Conservation (phyloP, 1,140 invertebrate species). For the Philopotamus ludificatus region DNA sequence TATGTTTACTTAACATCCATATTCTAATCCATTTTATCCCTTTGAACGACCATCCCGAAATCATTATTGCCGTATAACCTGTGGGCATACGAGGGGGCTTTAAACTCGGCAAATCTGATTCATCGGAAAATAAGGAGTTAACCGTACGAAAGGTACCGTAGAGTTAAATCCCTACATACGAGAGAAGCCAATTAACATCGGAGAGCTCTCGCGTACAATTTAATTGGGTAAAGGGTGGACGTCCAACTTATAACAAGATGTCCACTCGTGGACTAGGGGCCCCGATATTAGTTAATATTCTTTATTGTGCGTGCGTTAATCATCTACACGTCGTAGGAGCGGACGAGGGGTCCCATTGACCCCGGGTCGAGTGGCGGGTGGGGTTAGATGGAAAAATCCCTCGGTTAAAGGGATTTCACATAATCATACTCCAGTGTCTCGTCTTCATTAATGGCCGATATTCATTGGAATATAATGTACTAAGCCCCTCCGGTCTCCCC, state of each 20-base stretch:
- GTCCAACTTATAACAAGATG: conserved; percentile 35
- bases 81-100: no score
- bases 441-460: conserved; percentile 20
- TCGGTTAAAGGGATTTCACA: conserved; percentile 13
- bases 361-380: no score
- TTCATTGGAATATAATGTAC: no score
- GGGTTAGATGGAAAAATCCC: conserved; percentile 16
- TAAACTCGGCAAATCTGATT: conserved; percentile 37
- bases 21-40: no score
- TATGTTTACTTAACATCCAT: no score
- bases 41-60: no score
- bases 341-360: no score
- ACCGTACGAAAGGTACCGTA: conserved; percentile 28
- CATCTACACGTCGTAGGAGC: no score
- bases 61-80: no score
- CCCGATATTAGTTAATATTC: no score
- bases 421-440: conserved; percentile 18
- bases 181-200: conserved; percentile 42
- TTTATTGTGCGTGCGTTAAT: no score
- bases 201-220: conserved; percentile 39
- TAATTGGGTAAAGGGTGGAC: conserved; percentile 40
- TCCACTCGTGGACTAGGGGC: conserved; percentile 19
- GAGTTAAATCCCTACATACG: conserved; percentile 39
- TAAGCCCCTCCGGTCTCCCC: no score
- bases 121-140: conserved; percentile 39